Base-by-base conservation (phyloP, 1,140 invertebrate species). In the Cotesia glomerata region DNA sequence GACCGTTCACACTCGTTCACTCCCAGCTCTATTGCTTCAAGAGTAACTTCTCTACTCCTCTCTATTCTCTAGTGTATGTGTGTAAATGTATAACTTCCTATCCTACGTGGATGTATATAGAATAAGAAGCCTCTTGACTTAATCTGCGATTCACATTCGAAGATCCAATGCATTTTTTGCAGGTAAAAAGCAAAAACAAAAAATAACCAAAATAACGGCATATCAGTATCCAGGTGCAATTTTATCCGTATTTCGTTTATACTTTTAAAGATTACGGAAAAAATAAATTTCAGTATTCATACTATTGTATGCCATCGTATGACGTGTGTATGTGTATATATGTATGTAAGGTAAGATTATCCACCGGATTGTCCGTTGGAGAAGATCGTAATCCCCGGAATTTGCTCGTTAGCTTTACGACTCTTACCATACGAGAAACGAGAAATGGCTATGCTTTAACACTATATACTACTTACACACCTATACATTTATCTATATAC, bases 141-240 rank as follows among this genome's bases (percentile, higher is more conserved):
- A 75, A 75, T 75, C 67, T 64, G 71, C 71, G 70, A 75, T 75
- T 75, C 66, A 69, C 59, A 75, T 72, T 69, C 67, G 35, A 49
- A 62, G 65, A 74, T 59, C 61, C 14, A 26, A 49, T 66, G 18
- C 39, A n/a, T n/a, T n/a, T n/a, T n/a, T n/a, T 51, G 36, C 5
- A 45, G 8, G 1, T 5, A 45, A 45, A 45, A 45, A 45, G 8
- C 7, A 9, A 45, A 45, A 45, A 45, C 7, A 45, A 11, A 39
- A 39, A 26, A 26, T 26, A 26, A 26, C 18, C 39, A 11, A 11
- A 45, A 45, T 9, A 45, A 45, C 11, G 39, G 7, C 11, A 11
- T 64, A 64, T 64, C 59, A 9, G 39, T 64, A 64, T 64, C 59
- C 62, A 14, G 36, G 36, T 64, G 62, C 13, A 14, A 14, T 39